These are phyloP conservation scores for Orycteropus afer DNA, from an alignment of 2,113 vertebrate genomes.

Conservation along the genomic window DNA sequence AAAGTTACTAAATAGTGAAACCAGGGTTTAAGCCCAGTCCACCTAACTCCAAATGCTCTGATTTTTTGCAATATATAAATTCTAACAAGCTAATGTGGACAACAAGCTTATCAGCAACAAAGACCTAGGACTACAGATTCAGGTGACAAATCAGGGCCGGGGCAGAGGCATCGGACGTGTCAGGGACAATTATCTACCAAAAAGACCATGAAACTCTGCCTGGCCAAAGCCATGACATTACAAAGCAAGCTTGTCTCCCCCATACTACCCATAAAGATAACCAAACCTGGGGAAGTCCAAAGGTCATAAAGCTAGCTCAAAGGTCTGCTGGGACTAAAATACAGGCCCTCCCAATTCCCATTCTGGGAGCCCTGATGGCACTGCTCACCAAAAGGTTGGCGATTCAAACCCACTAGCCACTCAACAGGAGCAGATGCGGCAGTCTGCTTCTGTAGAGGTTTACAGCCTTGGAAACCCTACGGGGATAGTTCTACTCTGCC, in stretches of 20 bases:
- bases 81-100: not conserved
- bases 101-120: not conserved
- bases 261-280: not conserved
- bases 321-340: not conserved
- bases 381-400: not conserved
- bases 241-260: not conserved
- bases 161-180: not conserved
- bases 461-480: too few relatives aligned
- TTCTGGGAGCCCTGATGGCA: not conserved
- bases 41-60: not conserved
- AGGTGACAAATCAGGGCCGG: not conserved
- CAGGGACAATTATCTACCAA: not conserved
- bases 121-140: not conserved
- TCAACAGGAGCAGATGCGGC: too few relatives aligned
- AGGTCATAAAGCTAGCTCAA: not conserved
- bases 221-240: rapidly evolving
- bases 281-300: not conserved
- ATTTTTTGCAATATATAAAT: not conserved
- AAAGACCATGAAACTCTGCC: rapidly evolving
- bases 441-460: too few relatives aligned
- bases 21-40: too few relatives aligned
- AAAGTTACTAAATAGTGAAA: not conserved
- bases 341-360: not conserved
- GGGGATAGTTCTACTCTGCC: too few relatives aligned
- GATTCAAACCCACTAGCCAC: too few relatives aligned